These are phyloP conservation scores for Thaleichthys pacificus DNA, from an alignment of 2,797 vertebrate genomes.

Conservation along the genomic window DNA sequence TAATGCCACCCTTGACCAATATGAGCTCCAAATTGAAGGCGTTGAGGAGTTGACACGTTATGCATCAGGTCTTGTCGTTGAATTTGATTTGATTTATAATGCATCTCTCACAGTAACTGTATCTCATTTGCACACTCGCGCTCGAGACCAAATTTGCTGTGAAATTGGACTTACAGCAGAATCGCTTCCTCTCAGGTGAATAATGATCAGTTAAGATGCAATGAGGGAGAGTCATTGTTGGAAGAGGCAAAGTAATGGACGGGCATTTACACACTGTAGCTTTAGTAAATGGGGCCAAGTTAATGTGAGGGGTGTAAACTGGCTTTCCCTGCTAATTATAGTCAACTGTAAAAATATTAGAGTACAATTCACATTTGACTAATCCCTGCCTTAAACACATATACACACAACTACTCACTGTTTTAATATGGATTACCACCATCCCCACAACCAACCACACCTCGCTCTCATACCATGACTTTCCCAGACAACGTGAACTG, in stretches of 20 bases:
- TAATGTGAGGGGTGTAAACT: too few relatives aligned
- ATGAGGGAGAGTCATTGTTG: constrained; percentile 24
- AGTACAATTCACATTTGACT: constrained; percentile 14
- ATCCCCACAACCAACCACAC: not conserved
- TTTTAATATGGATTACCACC: constrained; percentile 1
- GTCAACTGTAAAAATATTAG: not conserved
- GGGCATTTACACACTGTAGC: constrained; percentile 31
- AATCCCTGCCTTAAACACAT: constrained; percentile 1
- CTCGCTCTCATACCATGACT: constrained; percentile 10
- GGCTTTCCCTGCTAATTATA: not conserved
- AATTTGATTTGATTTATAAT: constrained; percentile 27
- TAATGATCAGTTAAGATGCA: constrained; percentile 40
- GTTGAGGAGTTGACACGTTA: constrained; percentile 13
- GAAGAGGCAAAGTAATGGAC: not conserved
- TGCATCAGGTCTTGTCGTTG: constrained; percentile 12
- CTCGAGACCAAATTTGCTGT: constrained; percentile 28
- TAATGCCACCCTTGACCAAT: not conserved
- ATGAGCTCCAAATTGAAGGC: constrained; percentile 26
- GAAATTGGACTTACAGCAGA: constrained; percentile 39
- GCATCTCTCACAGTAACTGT: constrained; percentile 1
- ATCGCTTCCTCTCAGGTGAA: constrained; percentile 31
- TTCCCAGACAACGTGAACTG: constrained; percentile 10
- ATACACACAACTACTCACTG: constrained; percentile 7
- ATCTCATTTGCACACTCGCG: constrained; percentile 18
- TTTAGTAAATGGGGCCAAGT: constrained; percentile 29